Evolutionary conservation across 2,113 vertebrate species (phyloP), one percentile per base, ranked within the genome.

Genomic region (Phaethornis superciliosus): DNA sequence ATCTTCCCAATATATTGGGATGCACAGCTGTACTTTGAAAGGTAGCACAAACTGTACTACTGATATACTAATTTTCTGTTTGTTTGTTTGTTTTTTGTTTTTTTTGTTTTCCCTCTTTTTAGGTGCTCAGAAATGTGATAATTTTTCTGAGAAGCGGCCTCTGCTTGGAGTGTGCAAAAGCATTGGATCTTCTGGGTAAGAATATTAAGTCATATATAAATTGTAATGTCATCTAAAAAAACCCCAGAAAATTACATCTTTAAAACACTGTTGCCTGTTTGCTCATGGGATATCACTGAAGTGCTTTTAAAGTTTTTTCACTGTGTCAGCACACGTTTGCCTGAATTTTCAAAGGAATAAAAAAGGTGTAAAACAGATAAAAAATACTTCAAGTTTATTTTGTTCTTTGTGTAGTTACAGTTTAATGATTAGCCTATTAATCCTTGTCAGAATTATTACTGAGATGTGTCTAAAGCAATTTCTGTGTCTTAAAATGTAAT

Each of bases 141-240:
- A 95, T 88, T 99, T 99, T 94, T 98, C 98, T 30, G 99, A 99
- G 96, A 99, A 99, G 97, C 97, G 99, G 72, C 99, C 99, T 65
- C 98, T 99, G 78, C 98, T 99, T 69, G 99, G 99, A 76, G 98
- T 99, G 93, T 99, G 99, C 98, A 99, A 99, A 98, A 99, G 99
- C 97, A 98, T 98, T 47, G 99, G 99, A 89, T 99, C 99, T 84
- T 99, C 99, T 63, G 99, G 99, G 99, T 99, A 98, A 99, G 99
- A n/a, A 71, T 28, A 5, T 9, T 68, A 68, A 56, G 20, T 60
- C 20, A 42, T 3, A 1, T 8, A 8, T 9, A 24, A 28, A 35
- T 33, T 37, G 40, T 37, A 18, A 19, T 33, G 17, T n/a, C 11
- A 60, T 44, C n/a, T 90, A n/a, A 28, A 71, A 71, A 82, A 44